Conservation (phyloP, 2,113 vertebrate genomes). For the Manacus vitellinus region DNA sequence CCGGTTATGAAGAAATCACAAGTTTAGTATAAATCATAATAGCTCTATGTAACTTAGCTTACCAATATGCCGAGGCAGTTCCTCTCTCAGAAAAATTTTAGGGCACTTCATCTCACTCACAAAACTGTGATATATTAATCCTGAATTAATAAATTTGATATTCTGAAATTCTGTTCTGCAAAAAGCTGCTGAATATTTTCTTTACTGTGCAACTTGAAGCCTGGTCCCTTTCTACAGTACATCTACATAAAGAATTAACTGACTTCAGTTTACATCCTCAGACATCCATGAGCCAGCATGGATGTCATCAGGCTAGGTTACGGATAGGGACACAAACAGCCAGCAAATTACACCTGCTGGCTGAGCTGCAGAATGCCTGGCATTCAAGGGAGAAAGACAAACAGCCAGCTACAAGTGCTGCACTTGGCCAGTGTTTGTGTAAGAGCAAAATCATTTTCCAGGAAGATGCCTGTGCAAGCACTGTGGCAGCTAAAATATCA, state of each 20-base stretch:
- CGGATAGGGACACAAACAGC: not conserved
- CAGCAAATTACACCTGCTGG: not conserved
- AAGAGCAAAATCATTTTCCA: not conserved
- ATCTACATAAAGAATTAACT: not conserved
- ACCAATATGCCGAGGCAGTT: rapidly evolving
- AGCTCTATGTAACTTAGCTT: not conserved
- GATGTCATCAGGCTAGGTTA: not conserved
- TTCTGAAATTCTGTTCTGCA: not conserved
- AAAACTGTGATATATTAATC: not conserved
- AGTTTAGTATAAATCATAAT: not conserved
- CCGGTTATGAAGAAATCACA: not conserved
- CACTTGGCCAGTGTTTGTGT: not conserved
- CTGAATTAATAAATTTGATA: not conserved
- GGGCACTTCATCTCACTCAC: not conserved
- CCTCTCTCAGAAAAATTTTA: not conserved
- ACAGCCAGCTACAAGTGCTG: not conserved
- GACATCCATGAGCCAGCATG: rapidly evolving
- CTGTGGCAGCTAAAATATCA: not conserved
- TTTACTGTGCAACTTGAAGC: not conserved
- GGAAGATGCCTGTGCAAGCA: not conserved
- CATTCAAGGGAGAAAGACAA: not conserved
- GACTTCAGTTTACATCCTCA: not conserved
- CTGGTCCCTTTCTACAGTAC: not conserved
- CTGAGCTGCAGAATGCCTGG: not conserved
- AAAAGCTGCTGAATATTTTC: not conserved